Evolutionary conservation across 2,888 invertebrate species (phyloP).

Genomic region (Hirudinaria manillensis): DNA sequence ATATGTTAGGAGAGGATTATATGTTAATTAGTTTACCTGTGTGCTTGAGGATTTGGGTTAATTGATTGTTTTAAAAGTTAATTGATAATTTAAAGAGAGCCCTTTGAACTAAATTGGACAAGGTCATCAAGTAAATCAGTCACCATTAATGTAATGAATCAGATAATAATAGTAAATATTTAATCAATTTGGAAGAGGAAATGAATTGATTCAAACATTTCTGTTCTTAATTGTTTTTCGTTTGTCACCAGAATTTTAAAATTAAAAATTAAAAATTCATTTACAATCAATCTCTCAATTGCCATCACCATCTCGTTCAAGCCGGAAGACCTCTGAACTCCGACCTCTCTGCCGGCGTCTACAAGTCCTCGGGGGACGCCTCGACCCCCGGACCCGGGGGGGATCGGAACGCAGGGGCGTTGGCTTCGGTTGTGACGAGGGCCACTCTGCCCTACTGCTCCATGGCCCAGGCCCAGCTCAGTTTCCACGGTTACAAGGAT

Average conservation of each 20-base stretch:
- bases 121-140: too few species aligned
- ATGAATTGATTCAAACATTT: background rate
- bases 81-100: background rate
- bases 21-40: background rate
- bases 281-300: background rate
- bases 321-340: slow-evolving; percentile 9
- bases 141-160: too few species aligned
- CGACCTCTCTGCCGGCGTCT: background rate
- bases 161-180: too few species aligned
- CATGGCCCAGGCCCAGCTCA: slow-evolving; percentile 95
- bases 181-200: too few species aligned
- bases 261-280: background rate
- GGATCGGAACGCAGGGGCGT: background rate
- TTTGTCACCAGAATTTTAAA: background rate
- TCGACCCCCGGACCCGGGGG: background rate
- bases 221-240: background rate
- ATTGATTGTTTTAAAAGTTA: too few species aligned
- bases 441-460: slow-evolving; percentile 73
- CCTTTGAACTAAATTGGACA: background rate
- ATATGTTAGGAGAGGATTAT: background rate
- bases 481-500: slow-evolving; percentile 97
- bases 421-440: slow-evolving; percentile 52
- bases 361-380: background rate
- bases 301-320: background rate
- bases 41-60: background rate